Evolutionary conservation across 2,888 invertebrate species (phyloP), one percentile per base, ranked within the genome.

Genomic region (Pristionchus japonicus): DNA sequence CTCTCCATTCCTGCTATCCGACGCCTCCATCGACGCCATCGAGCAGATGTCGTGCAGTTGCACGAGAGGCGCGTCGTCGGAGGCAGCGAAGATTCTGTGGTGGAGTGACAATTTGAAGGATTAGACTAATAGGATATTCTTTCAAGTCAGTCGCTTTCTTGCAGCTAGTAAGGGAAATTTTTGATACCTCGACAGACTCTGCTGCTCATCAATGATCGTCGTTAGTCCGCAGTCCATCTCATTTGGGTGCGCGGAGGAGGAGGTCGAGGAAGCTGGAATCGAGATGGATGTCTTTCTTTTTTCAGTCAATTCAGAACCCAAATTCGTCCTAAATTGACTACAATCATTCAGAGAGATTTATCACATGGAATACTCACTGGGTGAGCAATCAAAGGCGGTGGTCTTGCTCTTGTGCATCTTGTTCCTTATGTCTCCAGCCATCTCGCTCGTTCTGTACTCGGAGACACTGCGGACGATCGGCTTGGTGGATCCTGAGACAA

Each of bases 11-110:
- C 40, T 37, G 40, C 31, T 20, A n/a, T 77, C 77, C 1, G 77
- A 77, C 23, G 77, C 27, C 13, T 77, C 77, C 77, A 77, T 43
- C n/a, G 77, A 77, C 1, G 49, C 27, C 52, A 85, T 97, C 95
- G 97, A 97, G 97, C 17, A 94, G 74, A 94, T 94, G 77, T 94
- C 94, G 20, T 93, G 92, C 70, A 94, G 89, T 80, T 92, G 91
- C 17, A 94, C 94, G 27, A 94, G 89, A 15, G 94, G 94, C 0
- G 94, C 94, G 74, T 91, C 89, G 86, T 92, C 67, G 27, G 43
- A 4, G 3, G 86, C 86, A 20, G 31, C 70, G 86, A 86, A 83
- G 27, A 70, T 43, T n/a, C 57, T 85, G 43, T 0, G 40, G n/a
- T 13, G 11, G 11, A 31, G n/a, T n/a, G n/a, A 31, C 17, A 13